These are phyloP conservation scores for Sapayoa aenigma DNA, from an alignment of 2,113 vertebrate genomes.

Conservation along the genomic window DNA sequence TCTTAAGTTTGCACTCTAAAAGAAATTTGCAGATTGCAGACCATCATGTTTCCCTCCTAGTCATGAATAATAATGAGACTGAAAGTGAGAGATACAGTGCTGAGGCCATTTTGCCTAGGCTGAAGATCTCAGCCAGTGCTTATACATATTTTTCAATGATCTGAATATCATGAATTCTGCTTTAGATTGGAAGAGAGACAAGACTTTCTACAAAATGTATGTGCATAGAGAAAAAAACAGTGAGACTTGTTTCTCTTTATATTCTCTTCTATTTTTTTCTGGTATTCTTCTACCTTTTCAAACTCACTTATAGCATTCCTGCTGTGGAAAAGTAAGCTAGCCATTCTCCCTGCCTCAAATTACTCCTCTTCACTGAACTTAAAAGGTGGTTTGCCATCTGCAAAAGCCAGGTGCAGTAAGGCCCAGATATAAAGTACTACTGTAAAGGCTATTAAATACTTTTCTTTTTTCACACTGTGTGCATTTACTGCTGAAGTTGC, in stretches of 20 bases:
- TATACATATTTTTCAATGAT: constrained; percentile 45
- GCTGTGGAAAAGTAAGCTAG: neutral
- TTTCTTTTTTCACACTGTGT: neutral
- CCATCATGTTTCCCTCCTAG: constrained; percentile 49
- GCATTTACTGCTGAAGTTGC: neutral
- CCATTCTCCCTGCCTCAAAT: neutral
- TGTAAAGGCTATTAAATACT: neutral
- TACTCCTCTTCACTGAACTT: neutral
- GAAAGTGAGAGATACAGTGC: constrained; percentile 43
- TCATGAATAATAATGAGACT: constrained; percentile 63
- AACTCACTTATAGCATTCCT: constrained; percentile 37
- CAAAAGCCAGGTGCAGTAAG: constrained; percentile 7
- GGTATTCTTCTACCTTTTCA: constrained; percentile 16
- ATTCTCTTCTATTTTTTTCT: constrained; percentile 16
- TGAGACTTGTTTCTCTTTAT: constrained; percentile 4
- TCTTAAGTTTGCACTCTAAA: constrained; percentile 52
- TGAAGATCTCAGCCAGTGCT: constrained; percentile 52
- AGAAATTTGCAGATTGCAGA: constrained; percentile 71
- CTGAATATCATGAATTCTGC: constrained; percentile 62
- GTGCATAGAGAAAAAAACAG: neutral
- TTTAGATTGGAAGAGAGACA: constrained; percentile 44
- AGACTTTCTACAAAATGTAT: constrained; percentile 29
- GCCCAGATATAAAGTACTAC: neutral
- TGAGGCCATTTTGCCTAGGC: constrained; percentile 55
- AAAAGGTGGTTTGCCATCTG: neutral